A percentile compares a stretch with the other conserved stretches of the same genome.
Conservation (phyloP, 2,113 vertebrate genomes). For the Sapajus apella region DNA sequence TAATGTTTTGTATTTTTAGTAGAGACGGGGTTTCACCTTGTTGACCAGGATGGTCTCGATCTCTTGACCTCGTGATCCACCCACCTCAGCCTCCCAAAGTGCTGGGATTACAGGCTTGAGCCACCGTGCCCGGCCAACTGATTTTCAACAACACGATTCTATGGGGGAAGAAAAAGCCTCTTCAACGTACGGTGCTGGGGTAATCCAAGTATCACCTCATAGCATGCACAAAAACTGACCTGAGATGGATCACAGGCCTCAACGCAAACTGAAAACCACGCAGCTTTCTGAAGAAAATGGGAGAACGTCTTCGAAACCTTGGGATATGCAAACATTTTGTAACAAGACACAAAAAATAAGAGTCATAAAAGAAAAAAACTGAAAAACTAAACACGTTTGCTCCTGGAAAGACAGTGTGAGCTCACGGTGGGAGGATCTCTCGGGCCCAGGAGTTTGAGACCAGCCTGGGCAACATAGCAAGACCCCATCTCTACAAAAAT, state of each 20-base stretch:
- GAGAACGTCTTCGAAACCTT: neutral
- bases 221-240: neutral
- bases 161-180: neutral
- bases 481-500: no score
- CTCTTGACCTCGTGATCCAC: no score
- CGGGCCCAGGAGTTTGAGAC: no score
- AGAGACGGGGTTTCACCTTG: no score
- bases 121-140: neutral
- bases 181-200: neutral
- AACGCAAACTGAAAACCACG: neutral
- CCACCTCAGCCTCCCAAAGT: no score
- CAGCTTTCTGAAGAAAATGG: neutral
- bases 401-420: neutral
- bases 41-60: no score
- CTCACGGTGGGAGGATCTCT: no score
- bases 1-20: no score
- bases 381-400: neutral
- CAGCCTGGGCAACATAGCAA: no score
- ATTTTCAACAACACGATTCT: neutral
- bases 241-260: neutral
- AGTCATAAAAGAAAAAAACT: neutral
- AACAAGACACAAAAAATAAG: neutral
- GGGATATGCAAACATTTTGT: neutral
- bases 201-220: neutral
- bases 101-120: no score